These are phyloP conservation scores for Loris lydekkerianus DNA, from an alignment of 2,797 vertebrate species.

Conservation along the genomic window DNA sequence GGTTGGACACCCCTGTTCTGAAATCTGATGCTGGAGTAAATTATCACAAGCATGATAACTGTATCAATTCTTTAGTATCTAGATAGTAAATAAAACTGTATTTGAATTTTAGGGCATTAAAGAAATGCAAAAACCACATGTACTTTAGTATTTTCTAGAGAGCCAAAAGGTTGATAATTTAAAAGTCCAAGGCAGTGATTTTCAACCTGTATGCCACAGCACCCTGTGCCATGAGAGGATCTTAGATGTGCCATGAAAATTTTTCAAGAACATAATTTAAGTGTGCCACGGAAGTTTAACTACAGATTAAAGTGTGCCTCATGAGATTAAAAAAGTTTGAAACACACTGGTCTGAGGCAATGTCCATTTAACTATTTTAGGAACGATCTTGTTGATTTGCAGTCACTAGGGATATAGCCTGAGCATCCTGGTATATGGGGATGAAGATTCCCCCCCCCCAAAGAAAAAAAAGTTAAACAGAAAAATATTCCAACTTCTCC, in stretches of 20 bases:
- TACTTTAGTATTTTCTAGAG: conserved; percentile 58
- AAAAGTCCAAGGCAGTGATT: background rate
- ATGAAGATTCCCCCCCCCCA: background rate
- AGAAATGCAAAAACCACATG: conserved; percentile 10
- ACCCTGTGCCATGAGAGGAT: too few relatives aligned
- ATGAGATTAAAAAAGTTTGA: too few relatives aligned
- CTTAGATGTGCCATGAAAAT: too few relatives aligned
- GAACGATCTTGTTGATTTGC: conserved; percentile 13
- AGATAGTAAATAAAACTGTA: conserved; percentile 36
- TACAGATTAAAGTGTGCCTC: too few relatives aligned
- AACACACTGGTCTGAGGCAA: background rate
- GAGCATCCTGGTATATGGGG: background rate
- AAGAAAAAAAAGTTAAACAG: background rate
- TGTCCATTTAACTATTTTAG: conserved; percentile 48
- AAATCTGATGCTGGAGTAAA: conserved; percentile 24
- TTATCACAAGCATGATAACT: background rate
- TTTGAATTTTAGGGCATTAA: conserved; percentile 2
- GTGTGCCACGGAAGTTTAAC: too few relatives aligned
- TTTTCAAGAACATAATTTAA: too few relatives aligned
- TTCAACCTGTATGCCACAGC: too few relatives aligned
- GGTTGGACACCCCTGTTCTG: conserved; percentile 1
- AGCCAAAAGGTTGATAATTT: background rate
- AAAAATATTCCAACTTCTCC: conserved; percentile 52
- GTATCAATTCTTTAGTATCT: conserved; percentile 38
- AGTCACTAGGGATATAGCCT: background rate